Evolutionary conservation across 2,797 vertebrate species (phyloP).

Genomic region (Emys orbicularis): DNA sequence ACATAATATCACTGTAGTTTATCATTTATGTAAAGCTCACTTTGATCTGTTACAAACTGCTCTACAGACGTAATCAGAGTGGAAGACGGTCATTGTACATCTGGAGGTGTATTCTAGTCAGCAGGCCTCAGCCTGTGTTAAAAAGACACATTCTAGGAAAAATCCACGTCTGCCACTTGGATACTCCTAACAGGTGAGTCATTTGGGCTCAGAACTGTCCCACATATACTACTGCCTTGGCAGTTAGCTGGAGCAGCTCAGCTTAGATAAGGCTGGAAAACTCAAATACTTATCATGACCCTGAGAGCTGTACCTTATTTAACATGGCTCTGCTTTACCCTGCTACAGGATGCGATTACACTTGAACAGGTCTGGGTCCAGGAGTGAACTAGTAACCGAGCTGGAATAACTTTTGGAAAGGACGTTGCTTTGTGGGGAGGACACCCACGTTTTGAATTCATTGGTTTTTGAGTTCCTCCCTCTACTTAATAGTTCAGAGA

Average conservation of each 20-base stretch:
- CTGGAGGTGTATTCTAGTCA: background rate
- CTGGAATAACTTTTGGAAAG: background rate
- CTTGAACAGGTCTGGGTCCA: background rate
- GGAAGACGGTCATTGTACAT: background rate
- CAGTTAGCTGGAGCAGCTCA: background rate
- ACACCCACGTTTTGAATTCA: background rate
- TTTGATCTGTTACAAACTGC: background rate
- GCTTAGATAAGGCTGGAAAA: background rate
- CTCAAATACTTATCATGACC: background rate
- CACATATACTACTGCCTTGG: accelerated
- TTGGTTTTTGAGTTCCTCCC: background rate
- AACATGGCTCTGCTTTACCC: background rate
- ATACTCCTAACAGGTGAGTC: background rate
- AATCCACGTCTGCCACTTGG: background rate
- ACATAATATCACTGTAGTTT: background rate
- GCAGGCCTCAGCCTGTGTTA: accelerated
- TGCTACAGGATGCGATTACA: background rate
- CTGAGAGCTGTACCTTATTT: background rate
- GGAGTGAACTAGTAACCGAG: background rate
- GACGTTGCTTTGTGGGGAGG: background rate
- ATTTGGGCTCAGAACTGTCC: background rate
- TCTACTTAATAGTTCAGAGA: background rate
- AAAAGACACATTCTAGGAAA: background rate
- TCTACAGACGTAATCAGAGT: background rate
- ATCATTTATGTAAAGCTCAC: background rate